Conservation (phyloP, 2,888 invertebrate genomes). For the Mythimna vitellina region DNA sequence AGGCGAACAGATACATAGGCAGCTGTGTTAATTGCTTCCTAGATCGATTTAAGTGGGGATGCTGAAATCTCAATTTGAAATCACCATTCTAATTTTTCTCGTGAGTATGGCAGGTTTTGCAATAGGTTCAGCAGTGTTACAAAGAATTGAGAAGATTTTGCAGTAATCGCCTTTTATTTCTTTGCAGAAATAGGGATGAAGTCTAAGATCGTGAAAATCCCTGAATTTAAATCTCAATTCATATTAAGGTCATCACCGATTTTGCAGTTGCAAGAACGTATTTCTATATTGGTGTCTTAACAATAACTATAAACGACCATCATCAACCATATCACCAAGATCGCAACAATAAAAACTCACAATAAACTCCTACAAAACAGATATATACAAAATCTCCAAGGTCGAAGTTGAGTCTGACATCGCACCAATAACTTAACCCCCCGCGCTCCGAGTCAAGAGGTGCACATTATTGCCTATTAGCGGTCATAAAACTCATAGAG, state of each 20-base stretch:
- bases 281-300: background rate
- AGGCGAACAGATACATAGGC: background rate
- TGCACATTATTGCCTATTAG: constrained; percentile 80
- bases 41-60: background rate
- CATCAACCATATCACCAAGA: constrained; percentile 20
- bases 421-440: constrained; percentile 77
- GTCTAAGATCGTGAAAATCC: too few relatives aligned
- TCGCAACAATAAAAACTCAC: constrained; percentile 27
- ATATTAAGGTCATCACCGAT: background rate
- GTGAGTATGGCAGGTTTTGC: background rate
- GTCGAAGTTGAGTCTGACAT: constrained; percentile 59
- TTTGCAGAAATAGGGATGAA: too few relatives aligned
- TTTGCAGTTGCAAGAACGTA: background rate
- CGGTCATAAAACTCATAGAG: constrained; percentile 78
- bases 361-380: constrained; percentile 25
- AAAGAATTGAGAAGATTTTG: background rate
- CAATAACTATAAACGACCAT: background rate
- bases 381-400: constrained; percentile 52
- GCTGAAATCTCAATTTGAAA: background rate
- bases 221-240: background rate
- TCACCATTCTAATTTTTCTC: background rate
- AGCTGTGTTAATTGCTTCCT: constrained; percentile 6
- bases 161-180: too few relatives aligned
- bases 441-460: constrained; percentile 75
- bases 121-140: background rate